Percentiles rank a stretch among this genome's conserved stretches.
phyloP scores from a whole-genome alignment of 2,888 invertebrate genomes.

The Aleiodes leptofemur region DNA sequence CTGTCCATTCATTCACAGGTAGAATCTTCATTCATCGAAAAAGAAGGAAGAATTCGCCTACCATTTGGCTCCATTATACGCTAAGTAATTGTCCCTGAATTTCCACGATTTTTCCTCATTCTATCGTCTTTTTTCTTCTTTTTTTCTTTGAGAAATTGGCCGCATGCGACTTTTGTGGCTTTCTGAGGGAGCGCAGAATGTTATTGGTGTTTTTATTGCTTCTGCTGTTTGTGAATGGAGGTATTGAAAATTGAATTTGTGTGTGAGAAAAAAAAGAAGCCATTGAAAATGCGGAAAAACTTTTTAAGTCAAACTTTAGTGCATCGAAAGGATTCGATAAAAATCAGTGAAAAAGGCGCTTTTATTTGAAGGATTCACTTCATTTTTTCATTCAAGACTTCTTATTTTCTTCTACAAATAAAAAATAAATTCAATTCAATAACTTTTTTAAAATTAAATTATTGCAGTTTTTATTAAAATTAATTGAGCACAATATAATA shows the following conservation, averaged over 20 bases:
- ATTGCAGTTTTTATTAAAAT: too few relatives aligned
- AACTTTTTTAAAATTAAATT: too few relatives aligned
- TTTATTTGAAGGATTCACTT: too few relatives aligned
- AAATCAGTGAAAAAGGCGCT: neutral
- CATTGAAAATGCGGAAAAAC: conserved; percentile 17
- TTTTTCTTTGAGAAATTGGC: conserved; percentile 57
- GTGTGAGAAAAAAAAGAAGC: conserved; percentile 17
- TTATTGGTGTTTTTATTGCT: conserved; percentile 72
- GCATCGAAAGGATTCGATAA: conserved; percentile 36
- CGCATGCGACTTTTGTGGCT: conserved; percentile 68
- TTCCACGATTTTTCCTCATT: conserved; percentile 37
- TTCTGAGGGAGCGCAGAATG: conserved; percentile 61
- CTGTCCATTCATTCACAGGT: conserved; percentile 14
- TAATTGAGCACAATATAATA: too few relatives aligned
- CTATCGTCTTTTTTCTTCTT: conserved; percentile 16
- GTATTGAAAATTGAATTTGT: conserved; percentile 35
- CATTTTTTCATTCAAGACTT: neutral
- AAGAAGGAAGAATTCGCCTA: conserved; percentile 62
- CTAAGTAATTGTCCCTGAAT: conserved; percentile 73
- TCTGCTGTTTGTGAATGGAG: conserved; percentile 43
- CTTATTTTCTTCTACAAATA: neutral
- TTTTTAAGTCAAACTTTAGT: conserved; percentile 9
- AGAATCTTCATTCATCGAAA: neutral
- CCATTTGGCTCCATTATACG: conserved; percentile 62
- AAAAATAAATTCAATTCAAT: too few relatives aligned